A percentile compares a stretch with the other conserved stretches of the same genome.
Conservation (phyloP, 2,113 vertebrate genomes). For the Neotoma lepida region DNA sequence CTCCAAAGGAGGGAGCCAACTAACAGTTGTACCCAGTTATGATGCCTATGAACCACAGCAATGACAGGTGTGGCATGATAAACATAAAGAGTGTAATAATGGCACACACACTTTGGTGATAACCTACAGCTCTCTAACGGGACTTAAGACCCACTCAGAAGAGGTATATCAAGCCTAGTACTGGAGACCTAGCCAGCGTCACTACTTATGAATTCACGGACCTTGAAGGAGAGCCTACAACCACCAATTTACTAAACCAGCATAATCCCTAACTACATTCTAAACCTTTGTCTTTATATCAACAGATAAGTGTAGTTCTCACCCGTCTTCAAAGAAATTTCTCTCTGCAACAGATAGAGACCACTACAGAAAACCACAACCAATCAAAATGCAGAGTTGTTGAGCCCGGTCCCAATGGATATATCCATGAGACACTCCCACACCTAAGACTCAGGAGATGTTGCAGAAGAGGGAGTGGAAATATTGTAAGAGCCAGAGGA, state of each 20-base stretch:
- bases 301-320: background rate
- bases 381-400: background rate
- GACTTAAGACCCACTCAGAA: background rate
- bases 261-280: background rate
- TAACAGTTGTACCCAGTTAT: background rate
- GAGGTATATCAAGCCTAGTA: background rate
- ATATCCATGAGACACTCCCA: background rate
- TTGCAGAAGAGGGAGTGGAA: background rate
- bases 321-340: background rate
- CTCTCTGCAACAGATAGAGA: background rate
- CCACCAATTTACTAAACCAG: background rate
- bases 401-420: background rate
- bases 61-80: background rate
- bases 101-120: background rate
- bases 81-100: background rate
- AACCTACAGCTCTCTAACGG: background rate
- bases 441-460: background rate
- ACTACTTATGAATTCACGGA: background rate
- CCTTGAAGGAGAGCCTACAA: background rate
- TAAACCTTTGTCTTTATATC: background rate
- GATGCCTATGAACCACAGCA: background rate
- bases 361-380: background rate
- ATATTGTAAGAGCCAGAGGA: background rate
- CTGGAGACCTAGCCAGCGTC: background rate
- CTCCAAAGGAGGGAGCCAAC: background rate